Conservation (phyloP, 1,140 invertebrate species). For the Ceratosolen solmsi region DNA sequence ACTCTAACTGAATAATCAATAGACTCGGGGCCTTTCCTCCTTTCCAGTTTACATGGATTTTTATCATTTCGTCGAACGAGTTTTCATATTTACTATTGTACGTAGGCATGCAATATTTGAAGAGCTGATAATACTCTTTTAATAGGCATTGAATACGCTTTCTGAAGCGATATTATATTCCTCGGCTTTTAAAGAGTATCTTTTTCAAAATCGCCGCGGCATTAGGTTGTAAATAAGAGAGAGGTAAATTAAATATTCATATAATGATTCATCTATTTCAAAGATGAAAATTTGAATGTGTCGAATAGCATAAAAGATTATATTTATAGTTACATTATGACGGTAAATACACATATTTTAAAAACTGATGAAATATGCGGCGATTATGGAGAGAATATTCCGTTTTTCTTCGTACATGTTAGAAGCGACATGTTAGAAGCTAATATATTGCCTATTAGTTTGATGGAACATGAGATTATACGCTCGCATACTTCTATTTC, state of each 20-base stretch:
- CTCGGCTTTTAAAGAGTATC: background rate
- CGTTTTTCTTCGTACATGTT: background rate
- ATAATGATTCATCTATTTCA: background rate
- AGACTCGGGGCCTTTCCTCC: background rate
- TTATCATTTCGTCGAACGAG: background rate
- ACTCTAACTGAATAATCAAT: conserved; percentile 1
- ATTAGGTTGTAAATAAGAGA: background rate
- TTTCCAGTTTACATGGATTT: background rate
- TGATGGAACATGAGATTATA: background rate
- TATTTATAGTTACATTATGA: background rate
- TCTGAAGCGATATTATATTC: background rate
- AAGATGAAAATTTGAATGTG: background rate
- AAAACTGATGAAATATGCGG: background rate
- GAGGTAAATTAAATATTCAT: background rate
- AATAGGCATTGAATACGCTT: background rate
- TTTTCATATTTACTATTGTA: background rate
- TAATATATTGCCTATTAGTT: conserved; percentile 18
- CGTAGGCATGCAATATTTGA: background rate
- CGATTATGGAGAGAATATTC: background rate
- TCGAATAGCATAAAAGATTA: background rate
- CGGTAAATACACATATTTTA: background rate
- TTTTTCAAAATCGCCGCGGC: background rate
- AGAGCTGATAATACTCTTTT: background rate
- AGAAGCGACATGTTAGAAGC: background rate
- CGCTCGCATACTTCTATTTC: background rate